Evolutionary conservation across 2,888 invertebrate genomes (phyloP).

Genomic region (Coecobrya sp.): DNA sequence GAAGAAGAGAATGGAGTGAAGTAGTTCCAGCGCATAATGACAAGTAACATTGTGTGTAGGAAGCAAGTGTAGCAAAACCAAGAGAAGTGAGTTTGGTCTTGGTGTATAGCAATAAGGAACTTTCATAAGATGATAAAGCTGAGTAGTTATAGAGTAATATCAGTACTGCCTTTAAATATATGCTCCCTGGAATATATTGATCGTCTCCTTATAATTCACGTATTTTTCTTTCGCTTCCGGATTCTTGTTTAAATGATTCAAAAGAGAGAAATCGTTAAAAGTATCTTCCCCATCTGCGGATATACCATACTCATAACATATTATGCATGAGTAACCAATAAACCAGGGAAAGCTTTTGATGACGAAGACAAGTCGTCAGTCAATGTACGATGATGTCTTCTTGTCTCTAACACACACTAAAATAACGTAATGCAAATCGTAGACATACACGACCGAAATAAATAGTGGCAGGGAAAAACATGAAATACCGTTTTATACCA

Average conservation of each 20-base stretch:
- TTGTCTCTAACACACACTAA: slow-evolving; percentile 14
- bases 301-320: neutral
- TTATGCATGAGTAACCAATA: neutral
- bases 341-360: slow-evolving; percentile 27
- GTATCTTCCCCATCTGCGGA: neutral
- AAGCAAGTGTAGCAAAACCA: neutral
- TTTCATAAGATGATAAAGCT: neutral
- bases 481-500: slow-evolving; percentile 58
- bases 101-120: neutral
- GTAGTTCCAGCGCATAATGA: slow-evolving; percentile 21
- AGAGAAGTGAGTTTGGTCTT: neutral
- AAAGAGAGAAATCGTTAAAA: neutral
- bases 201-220: slow-evolving; percentile 22
- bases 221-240: slow-evolving; percentile 61
- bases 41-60: neutral
- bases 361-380: slow-evolving; percentile 49
- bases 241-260: slow-evolving; percentile 51
- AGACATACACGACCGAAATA: neutral
- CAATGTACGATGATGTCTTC: neutral
- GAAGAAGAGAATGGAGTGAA: too few relatives aligned
- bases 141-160: neutral
- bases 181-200: slow-evolving; percentile 55
- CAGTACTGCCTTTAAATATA: neutral
- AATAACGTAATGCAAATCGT: too few relatives aligned
- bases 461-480: neutral